These are phyloP conservation scores for Geococcyx californianus DNA, from an alignment of 2,113 vertebrate genomes.

Conservation along the genomic window DNA sequence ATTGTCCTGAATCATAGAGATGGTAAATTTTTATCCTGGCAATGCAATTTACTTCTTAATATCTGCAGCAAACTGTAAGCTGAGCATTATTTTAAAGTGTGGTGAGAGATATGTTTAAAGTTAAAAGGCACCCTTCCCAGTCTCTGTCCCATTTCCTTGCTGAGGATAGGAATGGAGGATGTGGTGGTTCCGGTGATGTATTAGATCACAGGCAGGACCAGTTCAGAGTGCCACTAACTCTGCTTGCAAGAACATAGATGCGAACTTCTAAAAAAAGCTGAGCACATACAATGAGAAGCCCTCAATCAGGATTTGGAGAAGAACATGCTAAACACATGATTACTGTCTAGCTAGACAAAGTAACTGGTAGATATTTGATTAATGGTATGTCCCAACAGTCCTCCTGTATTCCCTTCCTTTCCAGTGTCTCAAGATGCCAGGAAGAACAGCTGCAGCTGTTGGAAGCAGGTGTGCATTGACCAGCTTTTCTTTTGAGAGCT, in stretches of 20 bases:
- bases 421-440: neutral
- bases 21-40: neutral
- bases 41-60: neutral
- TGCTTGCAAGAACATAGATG: neutral
- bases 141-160: neutral
- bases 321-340: neutral
- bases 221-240: neutral
- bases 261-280: neutral
- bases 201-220: neutral
- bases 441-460: neutral
- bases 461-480: accelerated
- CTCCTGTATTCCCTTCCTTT: neutral
- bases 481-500: neutral
- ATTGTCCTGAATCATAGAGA: neutral
- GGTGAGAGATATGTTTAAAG: neutral
- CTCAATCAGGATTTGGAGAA: neutral
- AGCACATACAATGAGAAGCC: neutral
- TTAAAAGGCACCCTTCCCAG: neutral
- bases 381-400: neutral
- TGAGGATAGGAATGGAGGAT: neutral
- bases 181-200: neutral
- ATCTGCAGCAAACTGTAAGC: neutral
- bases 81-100: neutral
- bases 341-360: neutral
- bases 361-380: neutral